Percentiles rank a stretch among this genome's conserved stretches.
These are phyloP conservation scores for Idaea aversata DNA, from an alignment of 2,888 invertebrate species.

Conservation along the genomic window DNA sequence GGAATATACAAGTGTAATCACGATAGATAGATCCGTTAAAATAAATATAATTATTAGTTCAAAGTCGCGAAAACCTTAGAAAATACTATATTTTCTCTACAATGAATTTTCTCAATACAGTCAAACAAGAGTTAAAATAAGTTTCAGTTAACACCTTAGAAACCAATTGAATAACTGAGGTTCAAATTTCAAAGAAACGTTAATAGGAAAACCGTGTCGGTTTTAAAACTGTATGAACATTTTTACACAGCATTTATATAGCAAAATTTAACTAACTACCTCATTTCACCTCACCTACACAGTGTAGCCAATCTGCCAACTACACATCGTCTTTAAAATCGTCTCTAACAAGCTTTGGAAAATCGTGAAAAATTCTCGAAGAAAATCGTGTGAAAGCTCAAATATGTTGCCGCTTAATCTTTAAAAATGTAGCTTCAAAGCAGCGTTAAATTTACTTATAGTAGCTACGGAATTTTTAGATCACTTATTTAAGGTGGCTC, in stretches of 20 bases:
- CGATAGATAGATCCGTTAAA: too few relatives aligned
- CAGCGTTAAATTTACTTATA: background rate
- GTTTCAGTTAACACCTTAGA: too few relatives aligned
- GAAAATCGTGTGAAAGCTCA: background rate
- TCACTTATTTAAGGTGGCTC: background rate
- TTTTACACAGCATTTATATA: background rate
- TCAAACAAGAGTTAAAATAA: too few relatives aligned
- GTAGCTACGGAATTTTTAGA: background rate
- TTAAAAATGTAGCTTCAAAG: background rate
- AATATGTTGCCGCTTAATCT: background rate
- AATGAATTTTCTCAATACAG: too few relatives aligned
- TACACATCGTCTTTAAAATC: background rate
- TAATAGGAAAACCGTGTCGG: too few relatives aligned
- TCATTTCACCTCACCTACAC: background rate
- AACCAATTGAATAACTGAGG: too few relatives aligned
- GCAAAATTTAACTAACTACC: background rate
- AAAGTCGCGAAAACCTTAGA: too few relatives aligned
- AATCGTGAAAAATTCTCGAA: conserved; percentile 1
- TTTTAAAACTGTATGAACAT: background rate
- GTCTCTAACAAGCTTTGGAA: background rate
- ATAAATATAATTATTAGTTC: too few relatives aligned
- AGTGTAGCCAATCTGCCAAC: background rate
- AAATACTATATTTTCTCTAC: too few relatives aligned
- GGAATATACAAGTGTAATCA: too few relatives aligned
- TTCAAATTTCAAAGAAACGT: too few relatives aligned